Percentiles rank a stretch among this genome's conserved stretches.
These are phyloP conservation scores for Oreotragus oreotragus DNA, from an alignment of 2,113 vertebrate species.

Conservation along the genomic window DNA sequence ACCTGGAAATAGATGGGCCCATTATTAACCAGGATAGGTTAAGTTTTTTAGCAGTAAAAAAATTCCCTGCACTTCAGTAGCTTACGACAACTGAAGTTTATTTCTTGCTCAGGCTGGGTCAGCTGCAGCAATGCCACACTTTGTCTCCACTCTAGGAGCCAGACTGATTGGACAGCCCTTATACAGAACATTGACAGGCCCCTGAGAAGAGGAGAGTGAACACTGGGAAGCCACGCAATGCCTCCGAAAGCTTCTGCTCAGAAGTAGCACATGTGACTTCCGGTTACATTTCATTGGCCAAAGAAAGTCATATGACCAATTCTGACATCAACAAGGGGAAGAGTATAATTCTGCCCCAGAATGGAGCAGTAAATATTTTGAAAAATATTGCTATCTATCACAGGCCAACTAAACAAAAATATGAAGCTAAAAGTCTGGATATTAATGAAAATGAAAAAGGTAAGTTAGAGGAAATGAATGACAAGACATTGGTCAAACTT, in stretches of 20 bases:
- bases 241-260: neutral
- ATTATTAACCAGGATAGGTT: neutral
- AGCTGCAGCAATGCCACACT: neutral
- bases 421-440: neutral
- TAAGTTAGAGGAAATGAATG: neutral
- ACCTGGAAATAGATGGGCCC: neutral
- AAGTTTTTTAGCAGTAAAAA: neutral
- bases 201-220: neutral
- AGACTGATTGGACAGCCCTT: neutral
- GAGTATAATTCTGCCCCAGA: neutral
- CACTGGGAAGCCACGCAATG: neutral
- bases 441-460: neutral
- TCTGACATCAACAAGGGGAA: neutral
- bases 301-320: neutral
- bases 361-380: neutral
- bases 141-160: neutral
- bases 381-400: neutral
- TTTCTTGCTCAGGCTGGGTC: neutral
- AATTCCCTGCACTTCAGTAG: neutral
- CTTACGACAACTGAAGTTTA: neutral
- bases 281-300: neutral
- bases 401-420: neutral
- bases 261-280: neutral
- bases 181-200: neutral
- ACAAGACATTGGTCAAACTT: neutral